Evolutionary conservation across 2,888 invertebrate genomes (phyloP).

Genomic region (Julus scandinavius): DNA sequence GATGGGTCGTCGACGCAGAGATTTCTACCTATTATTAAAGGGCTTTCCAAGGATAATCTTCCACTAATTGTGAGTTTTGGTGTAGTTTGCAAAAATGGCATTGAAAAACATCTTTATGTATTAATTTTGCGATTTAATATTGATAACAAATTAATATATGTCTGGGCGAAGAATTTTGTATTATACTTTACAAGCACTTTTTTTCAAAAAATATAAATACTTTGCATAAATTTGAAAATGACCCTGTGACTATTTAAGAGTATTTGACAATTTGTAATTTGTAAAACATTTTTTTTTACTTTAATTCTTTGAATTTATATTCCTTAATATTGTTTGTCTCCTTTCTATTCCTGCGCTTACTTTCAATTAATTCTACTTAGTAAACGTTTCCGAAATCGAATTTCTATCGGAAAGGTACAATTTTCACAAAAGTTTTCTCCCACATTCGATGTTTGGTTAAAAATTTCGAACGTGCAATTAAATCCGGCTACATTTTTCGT

Average conservation of each 20-base stretch:
- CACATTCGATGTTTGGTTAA: background rate
- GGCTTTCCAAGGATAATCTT: constrained; percentile 77
- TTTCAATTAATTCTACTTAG: background rate
- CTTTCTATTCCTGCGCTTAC: background rate
- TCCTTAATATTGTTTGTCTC: background rate
- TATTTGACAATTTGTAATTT: background rate
- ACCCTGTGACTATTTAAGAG: too few species aligned
- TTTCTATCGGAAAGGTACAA: background rate
- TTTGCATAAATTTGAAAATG: too few species aligned
- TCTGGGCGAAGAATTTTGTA: too few species aligned
- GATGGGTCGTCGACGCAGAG: constrained; percentile 74
- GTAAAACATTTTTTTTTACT: background rate
- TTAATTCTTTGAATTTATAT: background rate
- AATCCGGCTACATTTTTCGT: constrained; percentile 36
- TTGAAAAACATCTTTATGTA: too few species aligned
- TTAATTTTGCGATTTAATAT: too few species aligned
- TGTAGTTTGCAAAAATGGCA: background rate
- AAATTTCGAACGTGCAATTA: background rate
- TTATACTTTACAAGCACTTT: too few species aligned
- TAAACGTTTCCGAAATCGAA: background rate
- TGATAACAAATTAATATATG: too few species aligned
- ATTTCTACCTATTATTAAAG: constrained; percentile 85
- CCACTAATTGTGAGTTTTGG: constrained; percentile 74
- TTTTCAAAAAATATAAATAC: too few species aligned
- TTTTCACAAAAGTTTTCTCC: background rate